Base-by-base conservation (phyloP, 2,888 invertebrate genomes). In the Eutolmus rufibarbis region DNA sequence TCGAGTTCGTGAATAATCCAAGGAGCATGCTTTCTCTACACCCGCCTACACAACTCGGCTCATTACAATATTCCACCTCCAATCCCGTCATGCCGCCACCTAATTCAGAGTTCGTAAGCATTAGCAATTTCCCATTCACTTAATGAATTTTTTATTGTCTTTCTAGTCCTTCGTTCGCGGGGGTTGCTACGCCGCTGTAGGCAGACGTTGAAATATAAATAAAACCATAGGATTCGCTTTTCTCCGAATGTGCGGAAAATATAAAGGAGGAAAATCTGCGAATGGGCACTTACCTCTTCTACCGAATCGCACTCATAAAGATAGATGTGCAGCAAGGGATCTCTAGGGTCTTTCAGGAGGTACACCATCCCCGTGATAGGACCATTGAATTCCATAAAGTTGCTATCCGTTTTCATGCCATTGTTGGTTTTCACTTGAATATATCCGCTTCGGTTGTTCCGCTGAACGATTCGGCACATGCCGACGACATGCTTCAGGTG, bases 241-340 rank as follows among this genome's bases (percentile, higher is more conserved):
- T 66, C 66, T 28, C 23, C 12, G 28, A 66, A 66, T 66, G 28
- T 28, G 14, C 9, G 28, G 66, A 66, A 66, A 28, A 66, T 66
- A 46, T 16, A 46, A 66, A 66, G 9, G 66, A 66, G 2, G 66
- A 66, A 66, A 66, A 28, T 28, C 66, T 66, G 28, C 28, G 66
- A 66, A 66, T 28, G 23, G 23, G 66, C 28, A 94, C 95, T 95
- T 91, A 97, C 97, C 93, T 96, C 96, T 86, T 94, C 92, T 0
- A 94, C 93, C 57, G 95, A 94, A 88, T 94, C 93, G 66, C 96
- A 95, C 91, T 94, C 94, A 91, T 95, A 97, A 87, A 97, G 94
- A 92, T 95, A 96, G 91, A 96, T 96, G 91, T 96, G 95, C 40
- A 96, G 94, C 2, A 96, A 93, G n/a, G 94, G 95, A 91, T 96